Evolutionary conservation across 2,888 invertebrate genomes (phyloP).

Genomic region (Chamaedrilus cognettii): DNA sequence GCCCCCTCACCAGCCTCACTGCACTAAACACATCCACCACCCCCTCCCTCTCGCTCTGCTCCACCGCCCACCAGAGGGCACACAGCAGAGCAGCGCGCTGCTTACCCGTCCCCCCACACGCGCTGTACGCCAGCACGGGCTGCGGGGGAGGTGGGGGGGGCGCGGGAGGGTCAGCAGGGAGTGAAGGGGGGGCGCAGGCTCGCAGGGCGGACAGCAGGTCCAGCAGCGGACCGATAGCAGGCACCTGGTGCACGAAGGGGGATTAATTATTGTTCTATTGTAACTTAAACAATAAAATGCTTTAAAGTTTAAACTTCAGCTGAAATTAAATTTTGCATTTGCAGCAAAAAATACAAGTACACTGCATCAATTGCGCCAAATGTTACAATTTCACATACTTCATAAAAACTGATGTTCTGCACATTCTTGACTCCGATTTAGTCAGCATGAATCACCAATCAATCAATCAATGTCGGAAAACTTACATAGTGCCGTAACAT

Average conservation of each 20-base stretch:
- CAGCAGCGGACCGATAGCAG: not conserved
- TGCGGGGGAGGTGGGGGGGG: not conserved
- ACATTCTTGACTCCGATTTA: too few relatives aligned
- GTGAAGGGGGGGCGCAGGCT: constrained; percentile 2
- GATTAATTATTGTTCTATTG: too few relatives aligned
- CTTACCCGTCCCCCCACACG: not conserved
- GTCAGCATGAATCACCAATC: too few relatives aligned
- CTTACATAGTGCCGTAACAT: too few relatives aligned
- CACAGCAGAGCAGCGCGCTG: constrained; percentile 11
- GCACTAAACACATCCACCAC: constrained; percentile 20
- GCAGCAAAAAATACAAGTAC: too few relatives aligned
- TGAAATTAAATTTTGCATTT: too few relatives aligned
- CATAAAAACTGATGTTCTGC: too few relatives aligned
- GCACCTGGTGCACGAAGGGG: not conserved
- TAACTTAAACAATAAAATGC: too few relatives aligned
- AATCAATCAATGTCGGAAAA: too few relatives aligned
- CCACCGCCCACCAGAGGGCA: constrained; percentile 20
- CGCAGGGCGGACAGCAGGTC: constrained; percentile 5
- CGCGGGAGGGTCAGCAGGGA: not conserved
- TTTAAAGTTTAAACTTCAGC: too few relatives aligned
- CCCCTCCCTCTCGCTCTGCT: constrained; percentile 16
- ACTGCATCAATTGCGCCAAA: too few relatives aligned
- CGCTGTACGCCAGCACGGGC: constrained; percentile 9
- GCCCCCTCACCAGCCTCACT: constrained; percentile 20
- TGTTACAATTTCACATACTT: too few relatives aligned